Percentiles rank a stretch among this genome's conserved stretches.
Conservation (phyloP, 1,140 invertebrate genomes). For the Halesus radiatus region DNA sequence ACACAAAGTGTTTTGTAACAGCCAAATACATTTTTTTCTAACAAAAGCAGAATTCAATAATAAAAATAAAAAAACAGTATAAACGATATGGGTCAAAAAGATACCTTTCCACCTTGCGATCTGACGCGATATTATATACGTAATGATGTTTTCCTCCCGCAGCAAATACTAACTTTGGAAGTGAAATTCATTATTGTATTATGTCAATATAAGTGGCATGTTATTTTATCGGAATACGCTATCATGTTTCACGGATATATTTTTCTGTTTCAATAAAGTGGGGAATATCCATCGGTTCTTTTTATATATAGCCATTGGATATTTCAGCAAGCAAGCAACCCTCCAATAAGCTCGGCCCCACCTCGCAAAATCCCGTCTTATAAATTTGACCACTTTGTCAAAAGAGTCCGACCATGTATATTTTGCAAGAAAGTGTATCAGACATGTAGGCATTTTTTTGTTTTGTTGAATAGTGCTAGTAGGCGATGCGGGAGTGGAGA, state of each 20-base stretch:
- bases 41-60: too few relatives aligned
- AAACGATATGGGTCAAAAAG: too few relatives aligned
- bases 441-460: too few relatives aligned
- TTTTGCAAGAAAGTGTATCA: background rate
- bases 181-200: constrained; percentile 1
- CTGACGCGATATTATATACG: too few relatives aligned
- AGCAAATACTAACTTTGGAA: too few relatives aligned
- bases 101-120: too few relatives aligned
- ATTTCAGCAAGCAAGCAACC: constrained; percentile 18
- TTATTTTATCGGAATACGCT: constrained; percentile 5
- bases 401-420: too few relatives aligned
- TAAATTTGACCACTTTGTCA: too few relatives aligned
- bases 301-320: constrained; percentile 1
- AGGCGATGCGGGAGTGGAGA: background rate
- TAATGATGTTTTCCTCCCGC: too few relatives aligned
- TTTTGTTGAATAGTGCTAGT: background rate
- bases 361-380: background rate
- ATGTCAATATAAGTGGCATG: constrained; percentile 10
- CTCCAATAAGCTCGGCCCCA: background rate
- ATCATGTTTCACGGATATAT: constrained; percentile 20
- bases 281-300: background rate
- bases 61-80: too few relatives aligned
- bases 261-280: constrained; percentile 21
- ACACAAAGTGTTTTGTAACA: too few relatives aligned
- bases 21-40: too few relatives aligned